A percentile compares a stretch with the other conserved stretches of the same genome.
Evolutionary conservation across 2,113 vertebrate genomes (phyloP).

Genomic region (Tauraco erythrolophus): DNA sequence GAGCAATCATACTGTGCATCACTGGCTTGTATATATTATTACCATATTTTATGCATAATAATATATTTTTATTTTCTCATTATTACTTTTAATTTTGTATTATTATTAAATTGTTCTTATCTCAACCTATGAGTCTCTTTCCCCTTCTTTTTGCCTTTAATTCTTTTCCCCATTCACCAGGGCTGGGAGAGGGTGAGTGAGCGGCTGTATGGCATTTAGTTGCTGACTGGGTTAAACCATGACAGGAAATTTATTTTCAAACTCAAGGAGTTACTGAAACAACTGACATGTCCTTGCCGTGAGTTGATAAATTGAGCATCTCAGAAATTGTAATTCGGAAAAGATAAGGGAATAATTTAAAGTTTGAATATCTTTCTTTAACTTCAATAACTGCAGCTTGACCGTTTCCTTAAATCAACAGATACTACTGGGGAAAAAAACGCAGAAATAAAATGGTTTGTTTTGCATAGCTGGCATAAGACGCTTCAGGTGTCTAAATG

Average conservation of each 20-base stretch:
- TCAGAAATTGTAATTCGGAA: neutral
- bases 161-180: no score
- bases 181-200: no score
- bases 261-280: neutral
- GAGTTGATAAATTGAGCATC: neutral
- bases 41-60: no score
- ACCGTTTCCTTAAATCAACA: neutral
- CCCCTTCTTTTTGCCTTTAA: no score
- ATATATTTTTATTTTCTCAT: no score
- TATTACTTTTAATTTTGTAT: no score
- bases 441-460: neutral
- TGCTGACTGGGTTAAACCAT: no score
- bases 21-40: no score
- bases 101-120: no score
- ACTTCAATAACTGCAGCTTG: neutral
- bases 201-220: no score
- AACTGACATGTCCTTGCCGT: neutral
- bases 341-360: neutral
- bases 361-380: neutral
- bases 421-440: neutral
- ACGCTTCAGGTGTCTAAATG: neutral
- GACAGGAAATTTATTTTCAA: neutral
- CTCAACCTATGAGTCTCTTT: no score
- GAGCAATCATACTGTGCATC: no score
- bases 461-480: neutral